Evolutionary conservation across 1,140 invertebrate species (phyloP).

Genomic region (Nilaparvata lugens): DNA sequence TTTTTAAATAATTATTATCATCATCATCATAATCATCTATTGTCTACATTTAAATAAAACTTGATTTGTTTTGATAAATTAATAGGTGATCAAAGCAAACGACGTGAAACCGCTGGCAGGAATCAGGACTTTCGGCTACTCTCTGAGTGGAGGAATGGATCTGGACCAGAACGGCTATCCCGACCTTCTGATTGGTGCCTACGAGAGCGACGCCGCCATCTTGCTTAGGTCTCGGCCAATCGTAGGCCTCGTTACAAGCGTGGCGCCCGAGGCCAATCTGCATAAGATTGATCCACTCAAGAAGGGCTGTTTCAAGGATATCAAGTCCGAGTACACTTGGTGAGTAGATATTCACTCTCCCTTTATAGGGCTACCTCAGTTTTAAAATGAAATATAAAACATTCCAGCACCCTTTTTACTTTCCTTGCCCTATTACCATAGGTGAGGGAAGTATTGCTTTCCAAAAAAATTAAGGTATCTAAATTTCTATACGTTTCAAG

Average conservation of each 20-base stretch:
- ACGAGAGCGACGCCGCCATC: slow-evolving; percentile 64
- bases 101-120: slow-evolving; percentile 28
- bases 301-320: slow-evolving; percentile 57
- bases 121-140: slow-evolving; percentile 77
- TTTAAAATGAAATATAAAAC: slow-evolving; percentile 6
- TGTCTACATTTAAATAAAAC: too few species aligned
- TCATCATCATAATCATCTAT: too few species aligned
- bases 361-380: neutral
- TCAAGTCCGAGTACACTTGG: slow-evolving; percentile 61
- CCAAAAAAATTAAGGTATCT: too few species aligned
- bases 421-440: too few species aligned
- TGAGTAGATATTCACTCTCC: slow-evolving; percentile 35
- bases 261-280: slow-evolving; percentile 52
- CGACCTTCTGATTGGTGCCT: slow-evolving; percentile 82
- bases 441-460: too few species aligned
- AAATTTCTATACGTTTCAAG: too few species aligned
- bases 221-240: slow-evolving; percentile 73
- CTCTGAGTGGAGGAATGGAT: slow-evolving; percentile 79
- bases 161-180: slow-evolving; percentile 88
- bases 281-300: slow-evolving; percentile 71
- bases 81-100: slow-evolving; percentile 29
- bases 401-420: too few species aligned
- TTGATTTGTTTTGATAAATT: neutral
- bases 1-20: too few species aligned
- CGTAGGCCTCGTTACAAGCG: slow-evolving; percentile 60